Evolutionary conservation across 2,797 vertebrate genomes (phyloP), one percentile per base, ranked within the genome.

Genomic region (Oreonectes daqikongensis): DNA sequence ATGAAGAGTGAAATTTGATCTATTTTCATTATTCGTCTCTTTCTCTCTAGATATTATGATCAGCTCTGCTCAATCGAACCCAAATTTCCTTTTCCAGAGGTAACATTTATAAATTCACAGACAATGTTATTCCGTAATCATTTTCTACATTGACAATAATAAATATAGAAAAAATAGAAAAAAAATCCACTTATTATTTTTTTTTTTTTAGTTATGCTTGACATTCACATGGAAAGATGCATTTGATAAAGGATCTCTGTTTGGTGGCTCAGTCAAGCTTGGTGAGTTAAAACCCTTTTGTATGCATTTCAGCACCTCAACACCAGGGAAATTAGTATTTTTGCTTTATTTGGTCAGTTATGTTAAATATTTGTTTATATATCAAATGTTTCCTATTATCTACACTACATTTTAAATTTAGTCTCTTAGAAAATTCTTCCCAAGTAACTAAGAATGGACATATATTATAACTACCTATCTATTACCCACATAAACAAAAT

Each of bases 141-240:
- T 38, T 28, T 24, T 12, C 7, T 55, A 2, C 5, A 53, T 40
- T 40, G 2, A 17, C 8, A n/a, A 52, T 35, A 17, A 55, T 22
- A 40, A 1, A 17, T 46, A n/a, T 26, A 15, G 20, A 1, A 46
- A 32, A n/a, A n/a, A 26, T 15, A 8, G 26, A 15, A 15, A 59
- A 18, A 28, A n/a, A 55, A 1, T 4, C 11, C 40, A 32, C 64
- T 60, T 2, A 84, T 82, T 60, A 79, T 46, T 81, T 84, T 20
- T 75, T 84, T 69, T 87, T 64, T 85, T 79, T 35, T 69, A 99
- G 97, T 91, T 99, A 82, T 98, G 96, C 88, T 88, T 99, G 88
- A 98, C 96, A 15, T 99, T 99, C 90, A 99, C 96, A 0, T 99
- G 98, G 98, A 99, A 98, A 88, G 98, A 99, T 93, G 97, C 98